Base-by-base conservation (phyloP, 2,888 invertebrate genomes). In the Ectropis crepuscularia region DNA sequence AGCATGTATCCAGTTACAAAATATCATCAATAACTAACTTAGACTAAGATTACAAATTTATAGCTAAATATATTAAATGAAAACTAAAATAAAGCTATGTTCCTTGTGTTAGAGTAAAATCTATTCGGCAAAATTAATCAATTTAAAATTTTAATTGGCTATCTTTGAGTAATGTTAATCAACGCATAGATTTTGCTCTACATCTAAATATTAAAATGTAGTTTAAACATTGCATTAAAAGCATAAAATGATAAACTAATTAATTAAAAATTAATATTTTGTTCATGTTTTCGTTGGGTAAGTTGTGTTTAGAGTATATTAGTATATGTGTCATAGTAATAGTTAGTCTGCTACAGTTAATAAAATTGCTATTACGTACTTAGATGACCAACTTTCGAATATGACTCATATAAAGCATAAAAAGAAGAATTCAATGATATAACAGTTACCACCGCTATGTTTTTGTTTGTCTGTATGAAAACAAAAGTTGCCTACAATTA, bases 1-100 rank as follows among this genome's bases (percentile, higher is more conserved):
- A 89, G 90, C 91, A 91, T 92, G 92, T 91, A 91, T 91, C 89
- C 72, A 79, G 75, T 79, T 81, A 41, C 85, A 73, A 75, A 79
- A 11, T 38, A 54, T 53, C 57, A 76, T 58, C 74, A 74, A 73
- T 77, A 77, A 79, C 69, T 76, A 78, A 79, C 74, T 74, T 77
- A 72, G 73, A 73, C 71, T 69, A 70, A 75, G 72, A 75, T 28
- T 28, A 28, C 16, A 28, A 28, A 72, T 63, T 58, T 59, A 63
- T 72, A 74, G 74, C 74, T 77, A 75, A 75, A 69, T 65, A 66
- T 57, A 71, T 57, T 39, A 38, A 42, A 60, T 60, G 54, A 57
- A 65, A 65, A 51, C 58, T 6, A 63, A 72, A 60, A 28, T 63
- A 57, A 63, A 67, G 61, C 48, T 51, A 60, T 51, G 58, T 70